Base-by-base conservation (phyloP, 1,140 invertebrate species). In the Magallana angulata region DNA sequence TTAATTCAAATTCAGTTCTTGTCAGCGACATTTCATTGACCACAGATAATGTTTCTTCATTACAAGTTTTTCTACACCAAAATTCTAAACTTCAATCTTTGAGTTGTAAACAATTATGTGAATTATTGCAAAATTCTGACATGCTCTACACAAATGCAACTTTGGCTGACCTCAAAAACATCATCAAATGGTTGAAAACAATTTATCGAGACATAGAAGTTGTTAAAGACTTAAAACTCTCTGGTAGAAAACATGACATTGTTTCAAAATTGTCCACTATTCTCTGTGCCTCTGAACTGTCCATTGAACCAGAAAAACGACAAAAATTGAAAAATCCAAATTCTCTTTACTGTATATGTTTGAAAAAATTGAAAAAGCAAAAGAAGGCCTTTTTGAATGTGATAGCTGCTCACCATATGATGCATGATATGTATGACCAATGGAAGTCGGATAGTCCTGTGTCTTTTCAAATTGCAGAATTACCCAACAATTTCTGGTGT, bases 371-470 rank as follows among this genome's bases (percentile, higher is more conserved):
- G 6, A 24, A 71, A 71, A 71, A 7, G 9, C 5, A 4, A 71
- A 71, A 18, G 9, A 71, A 71, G 9, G 64, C 5, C 18, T 9
- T 18, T 24, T 71, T 71, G 64, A 71, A 71, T 71, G n/a, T 18
- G n/a, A 71, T 71, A 24, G 64, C 18, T 71, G n/a, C 64, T 24
- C 64, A 71, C 36, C 6, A 9, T 68, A 30, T 9, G 30, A 68
- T 68, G 64, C 64, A 68, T 68, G 64, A 68, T 68, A 68, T 6
- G 12, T 68, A 16, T 68, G 64, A 5, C n/a, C n/a, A 68, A 18
- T 68, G 16, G 64, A 68, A 68, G 64, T 68, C n/a, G n/a, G 64
- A 68, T 5, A 68, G 64, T n/a, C 64, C 64, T 68, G 64, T 68
- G 64, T 68, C 64, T 68, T 68, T 68, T 9, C n/a, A 68, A 68